Evolutionary conservation across 2,888 invertebrate genomes (phyloP).

Genomic region (Hyalella azteca): DNA sequence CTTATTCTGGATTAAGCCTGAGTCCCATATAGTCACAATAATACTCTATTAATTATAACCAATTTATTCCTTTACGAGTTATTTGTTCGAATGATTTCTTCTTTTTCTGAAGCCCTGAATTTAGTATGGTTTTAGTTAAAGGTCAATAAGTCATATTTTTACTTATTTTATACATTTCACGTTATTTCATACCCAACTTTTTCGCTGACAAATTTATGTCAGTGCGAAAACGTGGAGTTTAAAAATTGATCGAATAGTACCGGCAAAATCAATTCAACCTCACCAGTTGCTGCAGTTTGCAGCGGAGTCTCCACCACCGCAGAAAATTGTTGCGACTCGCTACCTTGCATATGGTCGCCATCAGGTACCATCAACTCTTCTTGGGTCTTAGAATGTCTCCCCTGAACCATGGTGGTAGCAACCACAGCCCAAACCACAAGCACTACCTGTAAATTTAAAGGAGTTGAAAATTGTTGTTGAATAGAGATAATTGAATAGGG

Average conservation of each 20-base stretch:
- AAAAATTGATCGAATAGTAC: not conserved
- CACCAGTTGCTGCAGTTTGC: constrained; percentile 5
- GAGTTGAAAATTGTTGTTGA: not conserved
- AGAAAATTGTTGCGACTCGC: not conserved
- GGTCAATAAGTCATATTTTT: not conserved
- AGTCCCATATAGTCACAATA: no score
- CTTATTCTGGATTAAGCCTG: not conserved
- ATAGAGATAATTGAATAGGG: not conserved
- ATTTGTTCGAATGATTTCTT: no score
- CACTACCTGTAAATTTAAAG: not conserved
- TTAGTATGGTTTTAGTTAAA: no score
- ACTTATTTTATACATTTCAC: not conserved
- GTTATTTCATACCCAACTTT: not conserved
- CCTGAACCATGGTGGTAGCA: not conserved
- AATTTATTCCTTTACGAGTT: no score
- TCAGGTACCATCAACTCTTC: not conserved
- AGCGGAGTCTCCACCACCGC: not conserved
- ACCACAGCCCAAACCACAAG: not conserved
- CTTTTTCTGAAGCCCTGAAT: no score
- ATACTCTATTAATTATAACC: no score
- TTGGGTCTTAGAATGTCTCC: not conserved
- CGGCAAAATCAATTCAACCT: not conserved
- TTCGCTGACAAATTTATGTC: not conserved
- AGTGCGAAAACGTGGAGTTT: not conserved
- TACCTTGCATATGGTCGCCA: not conserved